Conservation (phyloP, 2,113 vertebrate species). For the Notechis scutatus region DNA sequence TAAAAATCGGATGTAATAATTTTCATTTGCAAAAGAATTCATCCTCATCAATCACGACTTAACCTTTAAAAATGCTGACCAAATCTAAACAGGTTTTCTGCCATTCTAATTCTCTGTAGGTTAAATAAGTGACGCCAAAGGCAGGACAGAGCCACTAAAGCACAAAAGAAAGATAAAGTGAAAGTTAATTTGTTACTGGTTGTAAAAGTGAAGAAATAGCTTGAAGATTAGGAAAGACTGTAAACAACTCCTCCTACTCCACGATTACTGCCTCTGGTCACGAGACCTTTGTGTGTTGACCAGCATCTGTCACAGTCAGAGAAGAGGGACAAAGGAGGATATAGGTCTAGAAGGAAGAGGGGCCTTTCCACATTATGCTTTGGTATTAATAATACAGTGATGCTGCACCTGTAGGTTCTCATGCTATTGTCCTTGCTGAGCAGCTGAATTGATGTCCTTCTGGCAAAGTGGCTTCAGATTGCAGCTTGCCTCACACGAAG, state of each 20-base stretch:
- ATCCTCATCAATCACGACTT: not conserved
- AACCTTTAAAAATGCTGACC: not conserved
- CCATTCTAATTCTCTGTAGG: not conserved
- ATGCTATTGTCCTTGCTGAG: not conserved
- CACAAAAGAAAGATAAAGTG: slow-evolving; percentile 39
- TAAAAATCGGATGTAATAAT: not conserved
- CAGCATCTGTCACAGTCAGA: not conserved
- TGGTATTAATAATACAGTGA: not conserved
- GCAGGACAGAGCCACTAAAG: slow-evolving; percentile 3
- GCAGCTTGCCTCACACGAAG: not conserved
- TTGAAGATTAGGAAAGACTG: slow-evolving; percentile 37
- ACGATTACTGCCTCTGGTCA: slow-evolving; percentile 4
- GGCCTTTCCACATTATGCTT: not conserved
- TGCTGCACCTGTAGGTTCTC: not conserved
- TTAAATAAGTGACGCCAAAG: slow-evolving; percentile 31
- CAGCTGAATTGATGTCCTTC: not conserved
- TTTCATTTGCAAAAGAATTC: not conserved
- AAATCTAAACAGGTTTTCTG: not conserved
- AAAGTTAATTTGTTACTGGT: slow-evolving; percentile 50
- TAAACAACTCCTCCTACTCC: slow-evolving; percentile 23
- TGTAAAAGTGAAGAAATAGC: slow-evolving; percentile 57
- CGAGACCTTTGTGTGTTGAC: not conserved
- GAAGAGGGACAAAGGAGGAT: not conserved
- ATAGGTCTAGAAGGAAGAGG: not conserved
- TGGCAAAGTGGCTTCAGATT: not conserved